phyloP scores from a whole-genome alignment of 2,797 vertebrate genomes.

The Parauchenoglanis ngamensis region DNA sequence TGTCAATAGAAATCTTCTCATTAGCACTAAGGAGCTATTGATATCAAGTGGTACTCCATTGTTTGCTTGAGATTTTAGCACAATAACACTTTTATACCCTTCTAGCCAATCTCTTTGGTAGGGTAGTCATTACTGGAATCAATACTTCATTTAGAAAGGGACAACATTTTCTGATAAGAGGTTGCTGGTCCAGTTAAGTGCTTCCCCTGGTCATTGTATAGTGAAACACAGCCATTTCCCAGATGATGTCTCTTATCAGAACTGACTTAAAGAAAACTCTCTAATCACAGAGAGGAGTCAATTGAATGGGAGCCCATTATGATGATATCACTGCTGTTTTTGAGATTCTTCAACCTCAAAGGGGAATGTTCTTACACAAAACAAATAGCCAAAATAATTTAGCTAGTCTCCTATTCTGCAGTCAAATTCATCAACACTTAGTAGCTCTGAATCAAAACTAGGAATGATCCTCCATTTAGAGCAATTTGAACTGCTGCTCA shows the following conservation, averaged over 20 bases:
- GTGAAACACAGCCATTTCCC: conserved; percentile 23
- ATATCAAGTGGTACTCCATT: not conserved
- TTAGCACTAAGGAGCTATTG: not conserved
- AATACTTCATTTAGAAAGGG: conserved; percentile 1
- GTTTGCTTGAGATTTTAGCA: conserved; percentile 16
- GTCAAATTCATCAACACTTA: not conserved
- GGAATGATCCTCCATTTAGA: conserved; percentile 47
- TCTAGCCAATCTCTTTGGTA: not conserved
- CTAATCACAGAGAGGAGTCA: conserved; percentile 42
- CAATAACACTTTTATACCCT: conserved; percentile 5
- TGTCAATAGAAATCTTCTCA: conserved; percentile 20
- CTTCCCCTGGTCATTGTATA: conserved; percentile 5
- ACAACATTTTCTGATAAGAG: conserved; percentile 25
- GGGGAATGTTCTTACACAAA: conserved; percentile 4
- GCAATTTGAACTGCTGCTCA: conserved; percentile 42
- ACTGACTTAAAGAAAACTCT: conserved; percentile 35
- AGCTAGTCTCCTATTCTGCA: not conserved
- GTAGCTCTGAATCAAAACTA: conserved; percentile 23
- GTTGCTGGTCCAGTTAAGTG: not conserved
- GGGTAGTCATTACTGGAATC: not conserved
- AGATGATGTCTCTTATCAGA: conserved; percentile 25
- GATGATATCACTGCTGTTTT: conserved; percentile 39
- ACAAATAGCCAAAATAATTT: conserved; percentile 9
- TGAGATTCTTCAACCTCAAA: conserved; percentile 27
- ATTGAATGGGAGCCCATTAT: conserved; percentile 24